phyloP scores from a whole-genome alignment of 2,113 vertebrate genomes.

The Coregonus clupeaformis region DNA sequence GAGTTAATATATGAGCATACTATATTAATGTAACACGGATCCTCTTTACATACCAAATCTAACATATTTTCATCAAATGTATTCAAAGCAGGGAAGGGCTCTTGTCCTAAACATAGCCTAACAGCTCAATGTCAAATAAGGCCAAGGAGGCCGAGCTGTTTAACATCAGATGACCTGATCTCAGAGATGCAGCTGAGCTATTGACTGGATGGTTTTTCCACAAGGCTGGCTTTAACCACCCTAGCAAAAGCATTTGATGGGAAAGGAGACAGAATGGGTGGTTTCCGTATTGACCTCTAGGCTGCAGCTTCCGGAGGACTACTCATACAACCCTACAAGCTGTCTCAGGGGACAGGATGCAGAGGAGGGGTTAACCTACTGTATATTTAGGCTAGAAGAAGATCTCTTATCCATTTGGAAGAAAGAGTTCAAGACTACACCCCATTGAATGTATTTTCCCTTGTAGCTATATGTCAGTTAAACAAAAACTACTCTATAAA shows the following conservation, averaged over 20 bases:
- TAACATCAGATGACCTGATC: no score
- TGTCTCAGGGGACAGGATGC: neutral
- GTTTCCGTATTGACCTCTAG: constrained; percentile 18
- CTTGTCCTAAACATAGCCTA: no score
- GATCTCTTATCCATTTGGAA: neutral
- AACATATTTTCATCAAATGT: neutral
- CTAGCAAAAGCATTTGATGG: neutral
- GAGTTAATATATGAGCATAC: no score
- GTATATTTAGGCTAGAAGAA: neutral
- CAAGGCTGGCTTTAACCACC: neutral
- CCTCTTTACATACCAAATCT: no score
- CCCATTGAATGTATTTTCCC: neutral
- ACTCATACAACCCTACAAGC: constrained; percentile 3
- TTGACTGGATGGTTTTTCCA: neutral
- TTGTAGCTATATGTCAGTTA: neutral
- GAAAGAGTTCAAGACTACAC: neutral
- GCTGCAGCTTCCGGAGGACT: constrained; percentile 18
- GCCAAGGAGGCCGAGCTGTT: no score
- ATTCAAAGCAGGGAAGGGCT: neutral
- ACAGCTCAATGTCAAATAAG: no score
- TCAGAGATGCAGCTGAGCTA: neutral
- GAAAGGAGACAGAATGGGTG: constrained; percentile 14
- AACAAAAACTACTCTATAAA: neutral
- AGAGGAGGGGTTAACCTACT: neutral
- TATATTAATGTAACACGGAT: no score